Evolutionary conservation across 2,888 invertebrate species (phyloP).

Genomic region (Phyllotreta cruciferae): DNA sequence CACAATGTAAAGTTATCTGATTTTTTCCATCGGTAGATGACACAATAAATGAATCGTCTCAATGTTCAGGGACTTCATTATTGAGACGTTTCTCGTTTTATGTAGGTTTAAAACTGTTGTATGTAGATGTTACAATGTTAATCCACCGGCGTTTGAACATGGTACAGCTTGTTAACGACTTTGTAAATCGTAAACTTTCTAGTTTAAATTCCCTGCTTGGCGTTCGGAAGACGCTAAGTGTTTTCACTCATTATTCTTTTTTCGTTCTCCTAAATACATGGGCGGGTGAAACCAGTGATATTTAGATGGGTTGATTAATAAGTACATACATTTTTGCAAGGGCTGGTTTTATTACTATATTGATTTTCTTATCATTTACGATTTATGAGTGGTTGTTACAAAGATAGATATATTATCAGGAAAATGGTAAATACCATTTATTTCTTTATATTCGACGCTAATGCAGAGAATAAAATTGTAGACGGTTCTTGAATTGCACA

Average conservation of each 20-base stretch:
- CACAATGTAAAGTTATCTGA: no score
- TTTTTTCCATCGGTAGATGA: slow-evolving; percentile 6
- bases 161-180: slow-evolving; percentile 58
- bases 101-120: slow-evolving; percentile 40
- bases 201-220: slow-evolving; percentile 51
- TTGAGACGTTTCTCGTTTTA: slow-evolving; percentile 37
- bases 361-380: no score
- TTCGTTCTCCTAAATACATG: not conserved
- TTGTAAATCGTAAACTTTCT: slow-evolving; percentile 56
- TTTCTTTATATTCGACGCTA: no score
- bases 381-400: no score
- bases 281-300: not conserved
- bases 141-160: slow-evolving; percentile 44
- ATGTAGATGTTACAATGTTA: slow-evolving; percentile 52
- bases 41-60: slow-evolving; percentile 23
- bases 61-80: slow-evolving; percentile 27
- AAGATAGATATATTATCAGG: no score
- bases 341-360: no score
- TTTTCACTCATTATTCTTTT: slow-evolving; percentile 22
- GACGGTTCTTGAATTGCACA: slow-evolving; percentile 3
- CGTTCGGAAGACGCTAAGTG: slow-evolving; percentile 35
- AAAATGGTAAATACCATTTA: no score
- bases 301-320: not conserved
- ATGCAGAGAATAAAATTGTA: slow-evolving; percentile 1
- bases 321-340: not conserved